Base-by-base conservation (phyloP, 2,888 invertebrate genomes). In the Horisme vitalbata region DNA sequence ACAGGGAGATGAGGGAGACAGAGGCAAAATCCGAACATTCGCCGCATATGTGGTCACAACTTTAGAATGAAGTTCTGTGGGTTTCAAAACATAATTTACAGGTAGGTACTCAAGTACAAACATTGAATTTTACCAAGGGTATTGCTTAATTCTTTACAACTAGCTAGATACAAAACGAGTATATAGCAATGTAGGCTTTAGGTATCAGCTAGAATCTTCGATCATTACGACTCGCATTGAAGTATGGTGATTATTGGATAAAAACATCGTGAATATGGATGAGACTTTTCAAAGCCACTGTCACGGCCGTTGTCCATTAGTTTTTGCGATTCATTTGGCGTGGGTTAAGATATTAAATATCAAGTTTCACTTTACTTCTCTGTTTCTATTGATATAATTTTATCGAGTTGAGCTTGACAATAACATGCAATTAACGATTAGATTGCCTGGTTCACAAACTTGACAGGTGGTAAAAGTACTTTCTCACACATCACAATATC, bases 251-350 rank as follows among this genome's bases (percentile, higher is more conserved):
- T 30, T 23, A 27, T 33, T 41, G 12, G 26, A 45, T 18, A 37
- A 41, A 32, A 31, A 18, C 41, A 37, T 47, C 23, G 41, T 47
- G 47, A 47, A 47, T 47, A 47, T 47, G 36, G 23, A 47, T 47
- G 41, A 47, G 32, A 18, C 27, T 21, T 13, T 38, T 36, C 46
- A 36, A 27, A 36, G 46, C 36, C 46, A 41, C 18, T 28, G 41
- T 30, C 41, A 37, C 41, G 35, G 27, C 35, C 33, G 24, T 7
- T 35, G 21, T 24, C 30, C 30, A 30, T 33, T 26, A 35, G 13
- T 39, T 31, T 41, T 32, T 41, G 33, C 18, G 9, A 41, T 23
- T 23, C 2, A 38, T 31, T 31, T 12, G 12, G 8, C 38, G 10
- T 11, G 4, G 2, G 9, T 8, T 8, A 9, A 31, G 31, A 12